A percentile compares a stretch with the other conserved stretches of the same genome.
These are phyloP conservation scores for Drosophila nigricruria DNA, from an alignment of 2,888 invertebrate genomes.

Conservation along the genomic window DNA sequence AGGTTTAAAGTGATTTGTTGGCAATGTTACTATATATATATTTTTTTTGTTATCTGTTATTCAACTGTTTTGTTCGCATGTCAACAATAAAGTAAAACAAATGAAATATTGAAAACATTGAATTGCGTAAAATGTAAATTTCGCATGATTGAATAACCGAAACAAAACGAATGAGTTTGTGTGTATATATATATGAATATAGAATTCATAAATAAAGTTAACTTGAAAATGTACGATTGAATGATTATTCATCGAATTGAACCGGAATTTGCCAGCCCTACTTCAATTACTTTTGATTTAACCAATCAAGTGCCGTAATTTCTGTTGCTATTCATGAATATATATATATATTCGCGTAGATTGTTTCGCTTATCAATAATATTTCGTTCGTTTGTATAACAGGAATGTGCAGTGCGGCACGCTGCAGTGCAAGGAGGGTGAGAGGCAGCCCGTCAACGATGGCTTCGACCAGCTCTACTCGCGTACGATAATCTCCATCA, in stretches of 20 bases:
- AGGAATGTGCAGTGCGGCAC: constrained; percentile 97
- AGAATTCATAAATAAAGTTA: background rate
- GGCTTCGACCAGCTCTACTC: constrained; percentile 94
- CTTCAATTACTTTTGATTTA: constrained; percentile 7
- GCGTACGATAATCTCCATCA: constrained; percentile 94
- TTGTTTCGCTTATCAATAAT: constrained; percentile 3
- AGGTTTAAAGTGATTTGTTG: too few species aligned
- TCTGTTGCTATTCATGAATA: background rate
- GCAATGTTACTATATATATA: too few species aligned
- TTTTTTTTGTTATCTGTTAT: background rate
- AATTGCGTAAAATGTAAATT: background rate
- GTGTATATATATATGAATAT: too few species aligned
- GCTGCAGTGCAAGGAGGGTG: constrained; percentile 96
- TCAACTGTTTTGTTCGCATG: background rate
- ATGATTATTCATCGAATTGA: background rate
- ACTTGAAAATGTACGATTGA: background rate
- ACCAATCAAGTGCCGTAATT: constrained; percentile 4
- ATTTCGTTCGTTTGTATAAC: background rate
- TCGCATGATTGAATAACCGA: too few species aligned
- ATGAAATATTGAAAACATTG: background rate
- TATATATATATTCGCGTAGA: background rate
- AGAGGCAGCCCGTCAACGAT: constrained; percentile 91
- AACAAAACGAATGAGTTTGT: too few species aligned
- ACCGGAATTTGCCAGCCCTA: background rate
- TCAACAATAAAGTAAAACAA: background rate